These are phyloP conservation scores for Rhadina sibilatrix DNA, from an alignment of 2,113 vertebrate species.

Conservation along the genomic window DNA sequence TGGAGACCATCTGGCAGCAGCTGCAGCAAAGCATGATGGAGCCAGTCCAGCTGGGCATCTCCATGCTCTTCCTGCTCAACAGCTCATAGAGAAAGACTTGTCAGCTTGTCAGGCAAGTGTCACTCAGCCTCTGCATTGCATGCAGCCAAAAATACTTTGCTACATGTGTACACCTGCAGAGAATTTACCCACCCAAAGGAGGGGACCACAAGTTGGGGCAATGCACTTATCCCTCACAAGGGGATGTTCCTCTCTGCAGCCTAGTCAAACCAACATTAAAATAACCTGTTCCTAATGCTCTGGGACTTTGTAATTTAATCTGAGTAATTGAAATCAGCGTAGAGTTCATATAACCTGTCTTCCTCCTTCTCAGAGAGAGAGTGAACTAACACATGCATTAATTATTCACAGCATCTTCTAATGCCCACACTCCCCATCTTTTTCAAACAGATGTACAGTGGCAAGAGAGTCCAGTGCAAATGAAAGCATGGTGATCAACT, in stretches of 20 bases:
- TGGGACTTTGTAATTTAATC: background rate
- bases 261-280: background rate
- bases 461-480: background rate
- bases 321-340: background rate
- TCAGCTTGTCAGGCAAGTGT: background rate
- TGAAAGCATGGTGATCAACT: background rate
- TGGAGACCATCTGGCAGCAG: background rate
- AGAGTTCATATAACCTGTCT: background rate
- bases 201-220: background rate
- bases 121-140: background rate
- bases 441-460: background rate
- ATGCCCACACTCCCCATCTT: background rate
- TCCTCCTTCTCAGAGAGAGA: background rate
- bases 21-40: fast-evolving
- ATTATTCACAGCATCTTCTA: background rate
- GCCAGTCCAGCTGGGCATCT: background rate
- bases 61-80: background rate
- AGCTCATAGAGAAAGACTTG: background rate
- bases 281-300: background rate
- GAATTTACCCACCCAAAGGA: background rate
- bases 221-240: background rate
- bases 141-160: background rate
- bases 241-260: background rate
- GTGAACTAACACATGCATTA: background rate
- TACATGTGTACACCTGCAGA: background rate